A percentile compares a stretch with the other conserved stretches of the same genome.
phyloP scores from a whole-genome alignment of 2,888 invertebrate species.

The Calameuta filiformis region DNA sequence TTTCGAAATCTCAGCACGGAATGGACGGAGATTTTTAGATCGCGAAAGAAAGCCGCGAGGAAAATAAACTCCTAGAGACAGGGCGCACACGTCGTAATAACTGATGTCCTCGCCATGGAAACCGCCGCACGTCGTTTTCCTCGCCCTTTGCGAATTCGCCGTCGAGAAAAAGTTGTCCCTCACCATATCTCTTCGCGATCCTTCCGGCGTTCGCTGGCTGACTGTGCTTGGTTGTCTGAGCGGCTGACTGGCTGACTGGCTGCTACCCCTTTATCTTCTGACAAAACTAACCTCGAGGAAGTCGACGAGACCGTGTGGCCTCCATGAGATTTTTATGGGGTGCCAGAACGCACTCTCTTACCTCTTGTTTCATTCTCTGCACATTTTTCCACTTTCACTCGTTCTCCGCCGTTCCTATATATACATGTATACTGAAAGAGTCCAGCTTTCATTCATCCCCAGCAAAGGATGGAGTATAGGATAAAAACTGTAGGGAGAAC shows the following conservation, averaged over 20 bases:
- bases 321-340: not conserved
- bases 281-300: not conserved
- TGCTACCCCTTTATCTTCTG: not conserved
- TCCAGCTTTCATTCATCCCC: not conserved
- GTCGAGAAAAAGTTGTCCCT: not conserved
- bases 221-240: not conserved
- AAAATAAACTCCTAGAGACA: conserved; percentile 4
- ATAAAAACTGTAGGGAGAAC: not conserved
- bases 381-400: not conserved
- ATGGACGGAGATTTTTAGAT: conserved; percentile 36
- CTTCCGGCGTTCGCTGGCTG: not conserved
- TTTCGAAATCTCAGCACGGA: conserved; percentile 45
- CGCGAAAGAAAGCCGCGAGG: conserved; percentile 9
- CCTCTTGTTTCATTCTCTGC: not conserved
- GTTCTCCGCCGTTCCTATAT: not conserved
- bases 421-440: no score
- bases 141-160: not conserved
- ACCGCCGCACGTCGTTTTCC: not conserved
- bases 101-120: conserved; percentile 1
- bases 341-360: not conserved
- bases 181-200: not conserved
- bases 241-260: not conserved
- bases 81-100: conserved; percentile 4
- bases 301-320: not conserved
- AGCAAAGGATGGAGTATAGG: not conserved